These are phyloP conservation scores for Peribatodes rhomboidaria DNA, from an alignment of 2,888 invertebrate genomes.

Conservation along the genomic window DNA sequence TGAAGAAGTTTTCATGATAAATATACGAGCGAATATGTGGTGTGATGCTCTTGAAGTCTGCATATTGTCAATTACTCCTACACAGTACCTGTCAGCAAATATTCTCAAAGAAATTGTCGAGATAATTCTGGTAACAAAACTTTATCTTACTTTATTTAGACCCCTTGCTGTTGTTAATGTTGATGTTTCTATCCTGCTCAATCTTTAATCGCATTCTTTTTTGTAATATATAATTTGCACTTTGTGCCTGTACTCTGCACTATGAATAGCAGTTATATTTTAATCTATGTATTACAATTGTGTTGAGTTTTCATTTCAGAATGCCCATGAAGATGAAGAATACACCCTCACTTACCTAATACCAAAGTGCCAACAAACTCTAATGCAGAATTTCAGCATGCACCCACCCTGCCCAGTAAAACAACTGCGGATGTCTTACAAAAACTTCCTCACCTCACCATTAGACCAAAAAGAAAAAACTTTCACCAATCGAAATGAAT, in stretches of 20 bases:
- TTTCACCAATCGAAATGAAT: conserved; percentile 69
- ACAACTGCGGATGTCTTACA: conserved; percentile 69
- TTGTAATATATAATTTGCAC: too few relatives aligned
- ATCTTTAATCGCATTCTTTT: not conserved
- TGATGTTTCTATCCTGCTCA: not conserved
- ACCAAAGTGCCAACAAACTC: conserved; percentile 70
- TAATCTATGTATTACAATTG: too few relatives aligned
- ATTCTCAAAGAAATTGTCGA: conserved; percentile 73
- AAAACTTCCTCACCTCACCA: conserved; percentile 69
- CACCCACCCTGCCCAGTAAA: conserved; percentile 74
- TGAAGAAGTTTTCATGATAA: conserved; percentile 72
- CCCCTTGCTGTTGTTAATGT: too few relatives aligned
- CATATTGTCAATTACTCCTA: conserved; percentile 64
- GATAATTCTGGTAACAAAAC: conserved; percentile 73
- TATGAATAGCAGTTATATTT: too few relatives aligned
- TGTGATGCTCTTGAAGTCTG: conserved; percentile 77
- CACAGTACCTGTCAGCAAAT: conserved; percentile 71
- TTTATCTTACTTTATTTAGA: too few relatives aligned
- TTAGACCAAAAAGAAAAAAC: conserved; percentile 69
- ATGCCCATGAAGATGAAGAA: conserved; percentile 71
- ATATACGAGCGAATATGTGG: conserved; percentile 74
- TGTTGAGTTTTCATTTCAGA: conserved; percentile 74
- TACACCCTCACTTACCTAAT: conserved; percentile 64
- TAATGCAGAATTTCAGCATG: conserved; percentile 69
- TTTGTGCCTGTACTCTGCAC: too few relatives aligned